A percentile compares a stretch with the other conserved stretches of the same genome.
Evolutionary conservation across 2,888 invertebrate genomes (phyloP).

Genomic region (Amaurobius ferox): DNA sequence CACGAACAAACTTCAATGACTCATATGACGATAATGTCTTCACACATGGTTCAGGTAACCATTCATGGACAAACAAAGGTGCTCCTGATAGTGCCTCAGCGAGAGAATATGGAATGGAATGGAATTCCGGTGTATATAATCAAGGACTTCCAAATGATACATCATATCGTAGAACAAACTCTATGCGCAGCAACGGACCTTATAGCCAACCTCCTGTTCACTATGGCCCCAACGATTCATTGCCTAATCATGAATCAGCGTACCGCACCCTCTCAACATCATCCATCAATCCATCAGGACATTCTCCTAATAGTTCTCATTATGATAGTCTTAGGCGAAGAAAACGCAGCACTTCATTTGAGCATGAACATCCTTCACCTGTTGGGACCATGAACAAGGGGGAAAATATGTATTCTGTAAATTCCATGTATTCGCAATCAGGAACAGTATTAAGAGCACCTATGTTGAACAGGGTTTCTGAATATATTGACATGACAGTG

Average conservation of each 20-base stretch:
- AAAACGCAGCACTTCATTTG: conserved; percentile 82
- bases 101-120: conserved; percentile 25
- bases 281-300: conserved; percentile 19
- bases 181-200: conserved; percentile 44
- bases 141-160: conserved; percentile 29
- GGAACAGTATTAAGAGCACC: conserved; percentile 59
- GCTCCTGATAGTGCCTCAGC: conserved; percentile 24
- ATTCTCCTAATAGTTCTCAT: conserved; percentile 70
- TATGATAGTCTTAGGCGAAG: conserved; percentile 77
- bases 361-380: conserved; percentile 80
- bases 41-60: conserved; percentile 29
- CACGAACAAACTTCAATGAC: conserved; percentile 43
- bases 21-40: conserved; percentile 64
- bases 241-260: conserved; percentile 24
- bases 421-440: conserved; percentile 74
- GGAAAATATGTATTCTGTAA: conserved; percentile 40
- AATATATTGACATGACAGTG: conserved; percentile 84
- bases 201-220: conserved; percentile 46
- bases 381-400: conserved; percentile 23
- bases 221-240: conserved; percentile 25
- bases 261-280: conserved; percentile 25
- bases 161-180: conserved; percentile 35
- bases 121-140: conserved; percentile 18
- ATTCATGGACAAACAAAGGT: conserved; percentile 45
- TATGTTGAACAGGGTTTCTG: conserved; percentile 30